phyloP scores from a whole-genome alignment of 2,113 vertebrate species.

The Caracal caracal region DNA sequence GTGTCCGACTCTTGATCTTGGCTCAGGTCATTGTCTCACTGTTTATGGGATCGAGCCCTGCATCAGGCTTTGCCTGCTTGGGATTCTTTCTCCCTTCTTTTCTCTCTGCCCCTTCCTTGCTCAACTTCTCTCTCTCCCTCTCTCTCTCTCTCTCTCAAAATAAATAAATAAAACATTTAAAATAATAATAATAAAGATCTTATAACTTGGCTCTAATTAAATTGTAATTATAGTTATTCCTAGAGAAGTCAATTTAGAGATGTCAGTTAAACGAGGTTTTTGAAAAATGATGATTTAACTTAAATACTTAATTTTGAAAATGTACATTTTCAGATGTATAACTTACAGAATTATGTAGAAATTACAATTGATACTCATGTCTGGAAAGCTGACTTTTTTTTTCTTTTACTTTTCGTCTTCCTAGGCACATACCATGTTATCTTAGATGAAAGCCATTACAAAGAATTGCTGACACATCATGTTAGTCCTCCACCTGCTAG shows the following conservation, averaged over 20 bases:
- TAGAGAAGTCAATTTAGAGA: constrained; percentile 47
- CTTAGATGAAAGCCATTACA: constrained; percentile 97
- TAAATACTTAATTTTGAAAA: constrained; percentile 47
- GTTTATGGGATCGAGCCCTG: no score
- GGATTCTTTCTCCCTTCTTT: no score
- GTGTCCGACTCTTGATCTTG: no score
- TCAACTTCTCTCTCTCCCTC: no score
- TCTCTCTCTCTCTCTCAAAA: no score
- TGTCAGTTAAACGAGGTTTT: constrained; percentile 24
- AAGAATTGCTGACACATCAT: constrained; percentile 93
- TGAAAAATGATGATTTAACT: constrained; percentile 41
- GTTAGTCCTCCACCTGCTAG: constrained; percentile 95
- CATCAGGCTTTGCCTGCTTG: no score
- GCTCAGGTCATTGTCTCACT: no score
- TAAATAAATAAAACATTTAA: no score
- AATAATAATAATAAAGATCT: neutral
- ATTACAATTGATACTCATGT: neutral
- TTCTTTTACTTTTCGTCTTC: constrained; percentile 19
- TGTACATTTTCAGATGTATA: neutral
- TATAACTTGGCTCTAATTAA: constrained; percentile 33
- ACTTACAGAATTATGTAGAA: neutral
- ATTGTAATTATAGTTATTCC: constrained; percentile 19
- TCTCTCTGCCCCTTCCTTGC: no score
- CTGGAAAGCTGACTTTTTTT: constrained; percentile 22
- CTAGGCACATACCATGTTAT: constrained; percentile 94